phyloP scores from a whole-genome alignment of 2,797 vertebrate genomes.

The Numenius phaeopus region DNA sequence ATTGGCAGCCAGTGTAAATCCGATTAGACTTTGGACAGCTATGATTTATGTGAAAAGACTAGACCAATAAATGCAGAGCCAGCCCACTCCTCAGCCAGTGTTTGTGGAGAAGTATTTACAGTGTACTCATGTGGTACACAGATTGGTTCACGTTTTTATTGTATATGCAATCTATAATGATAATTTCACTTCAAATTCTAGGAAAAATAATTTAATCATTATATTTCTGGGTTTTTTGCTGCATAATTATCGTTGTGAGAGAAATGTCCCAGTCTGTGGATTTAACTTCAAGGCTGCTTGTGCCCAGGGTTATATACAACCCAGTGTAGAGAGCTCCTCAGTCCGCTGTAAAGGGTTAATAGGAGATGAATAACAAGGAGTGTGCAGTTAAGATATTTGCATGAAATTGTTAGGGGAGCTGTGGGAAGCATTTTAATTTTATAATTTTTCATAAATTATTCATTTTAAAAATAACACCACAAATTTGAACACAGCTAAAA shows the following conservation, averaged over 20 bases:
- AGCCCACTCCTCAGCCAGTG: background rate
- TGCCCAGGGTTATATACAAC: background rate
- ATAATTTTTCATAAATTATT: constrained; percentile 58
- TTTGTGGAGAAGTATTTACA: background rate
- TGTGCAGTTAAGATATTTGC: constrained; percentile 23
- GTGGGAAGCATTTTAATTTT: constrained; percentile 42
- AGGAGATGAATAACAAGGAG: background rate
- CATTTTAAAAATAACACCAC: background rate
- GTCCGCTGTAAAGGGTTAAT: background rate
- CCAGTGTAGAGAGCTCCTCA: background rate
- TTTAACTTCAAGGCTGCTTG: background rate
- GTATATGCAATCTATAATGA: background rate
- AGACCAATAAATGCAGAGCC: background rate
- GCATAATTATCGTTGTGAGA: background rate
- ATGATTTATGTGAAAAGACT: constrained; percentile 28
- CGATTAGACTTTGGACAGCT: constrained; percentile 27
- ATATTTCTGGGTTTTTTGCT: background rate
- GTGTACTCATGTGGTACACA: background rate
- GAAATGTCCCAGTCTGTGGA: background rate
- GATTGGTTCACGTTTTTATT: background rate
- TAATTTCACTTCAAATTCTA: background rate
- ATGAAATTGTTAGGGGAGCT: constrained; percentile 38
- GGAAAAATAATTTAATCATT: background rate
- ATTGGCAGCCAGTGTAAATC: constrained; percentile 30
- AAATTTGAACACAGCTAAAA: constrained; percentile 13